Base-by-base conservation (phyloP, 1,140 invertebrate species). In the Trigoniulus corallinus region DNA sequence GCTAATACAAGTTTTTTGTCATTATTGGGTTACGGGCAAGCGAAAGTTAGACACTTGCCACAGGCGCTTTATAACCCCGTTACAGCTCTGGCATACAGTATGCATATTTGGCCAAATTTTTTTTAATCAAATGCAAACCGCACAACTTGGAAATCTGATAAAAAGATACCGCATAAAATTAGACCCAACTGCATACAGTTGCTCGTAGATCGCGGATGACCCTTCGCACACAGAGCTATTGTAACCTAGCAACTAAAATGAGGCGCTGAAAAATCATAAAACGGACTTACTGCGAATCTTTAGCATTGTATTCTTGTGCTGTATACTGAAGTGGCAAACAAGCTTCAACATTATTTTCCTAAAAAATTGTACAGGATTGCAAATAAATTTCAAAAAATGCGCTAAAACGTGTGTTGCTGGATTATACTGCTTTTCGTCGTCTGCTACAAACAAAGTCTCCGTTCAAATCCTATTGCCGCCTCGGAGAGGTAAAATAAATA, bases 311-410 rank as follows among this genome's bases (percentile, higher is more conserved):
- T 34, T 63, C 26, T 24, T 53, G 50, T 39, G 37, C 27, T 18
- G 60, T 58, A 51, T 62, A 62, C 1, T 52, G 54, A 45, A 53
- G 44, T 47, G 61, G 61, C 13, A 64, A 44, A 50, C 60, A 58
- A 43, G 56, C 53, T 48, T 55, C 52, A 4, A 65, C 53, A 50
- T 62, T 65, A 23, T 59, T 58, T 50, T 61, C 60, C 62, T 64
- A 50, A 43, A 50, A 24, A 48, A 49, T 51, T 53, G 13, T 20
- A 50, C 29, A 44, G 41, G 40, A n/a, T n/a, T 23, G 15, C 20
- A 25, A 43, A 46, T 47, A 22, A 20, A 25, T 1, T 26, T 43
- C 13, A 37, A 48, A 43, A 34, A 15, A 15, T 13, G 45, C 18
- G 51, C 42, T 44, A 48, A 25, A 46, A 26, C 1, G 18, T 10